Base-by-base conservation (phyloP, 2,888 invertebrate species). In the Agelastica alni region DNA sequence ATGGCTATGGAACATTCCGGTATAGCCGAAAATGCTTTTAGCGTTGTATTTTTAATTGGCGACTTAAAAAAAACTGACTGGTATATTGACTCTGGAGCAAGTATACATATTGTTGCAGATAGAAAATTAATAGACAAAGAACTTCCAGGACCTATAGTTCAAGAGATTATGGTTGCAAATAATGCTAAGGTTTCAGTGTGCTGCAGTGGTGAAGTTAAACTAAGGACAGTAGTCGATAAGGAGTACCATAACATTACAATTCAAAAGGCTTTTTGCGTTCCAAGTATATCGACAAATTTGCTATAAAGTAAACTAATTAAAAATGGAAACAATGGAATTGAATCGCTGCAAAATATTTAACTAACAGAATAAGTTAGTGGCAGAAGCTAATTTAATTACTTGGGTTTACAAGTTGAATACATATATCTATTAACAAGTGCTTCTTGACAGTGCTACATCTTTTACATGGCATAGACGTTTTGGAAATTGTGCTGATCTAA, bases 71-170 rank as follows among this genome's bases (percentile, higher is more conserved):
- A 61, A 34, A 16, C 30, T 3, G 64, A 66, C 26, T 70, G 60
- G 56, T 68, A 67, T 17, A 37, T 68, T 2, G 64, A 70, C 34
- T 63, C 62, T 2, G 69, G 67, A 4, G 67, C 68, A 6, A 68
- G 61, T 55, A 37, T 32, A 3, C 64, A 66, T 56, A 41, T 63
- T 17, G 64, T 63, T n/a, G 45, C 56, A 6, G 20, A 41, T n/a
- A 51, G 44, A 46, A 45, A 53, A 14, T 53, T 53, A 51, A 13
- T 60, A 20, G 32, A 31, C 9, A 48, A 56, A 16, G 13, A 51
- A 14, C 13, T 7, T 37, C 6, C 9, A 17, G 7, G 32, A 12
- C 26, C n/a, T 32, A 31, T 36, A 14, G n/a, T 46, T 34, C 13
- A 43, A 10, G 53, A 56, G 20, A 56, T 60, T 13, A 53, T 51